Conservation (phyloP, 2,888 invertebrate genomes). For the Torymus auratus region DNA sequence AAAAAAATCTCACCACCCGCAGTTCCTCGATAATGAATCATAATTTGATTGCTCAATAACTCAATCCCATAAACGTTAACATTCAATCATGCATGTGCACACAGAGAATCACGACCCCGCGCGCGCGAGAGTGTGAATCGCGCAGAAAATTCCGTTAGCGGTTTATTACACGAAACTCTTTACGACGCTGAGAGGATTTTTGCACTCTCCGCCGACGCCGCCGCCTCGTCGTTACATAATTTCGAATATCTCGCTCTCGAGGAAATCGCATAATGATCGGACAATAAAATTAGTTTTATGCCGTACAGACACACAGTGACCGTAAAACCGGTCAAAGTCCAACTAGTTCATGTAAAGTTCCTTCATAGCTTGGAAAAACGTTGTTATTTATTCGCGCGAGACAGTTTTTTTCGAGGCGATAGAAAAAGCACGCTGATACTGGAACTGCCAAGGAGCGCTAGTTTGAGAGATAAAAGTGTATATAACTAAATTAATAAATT, state of each 20-base stretch:
- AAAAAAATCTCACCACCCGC: neutral
- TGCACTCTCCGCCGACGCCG: no score
- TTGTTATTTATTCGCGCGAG: no score
- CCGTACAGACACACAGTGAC: neutral
- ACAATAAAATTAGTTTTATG: constrained; percentile 35
- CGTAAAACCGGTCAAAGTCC: neutral
- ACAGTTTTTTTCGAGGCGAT: no score
- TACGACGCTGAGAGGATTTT: constrained; percentile 36
- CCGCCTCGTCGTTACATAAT: constrained; percentile 15
- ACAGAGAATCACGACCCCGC: neutral
- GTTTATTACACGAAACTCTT: constrained; percentile 49
- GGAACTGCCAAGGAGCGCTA: no score
- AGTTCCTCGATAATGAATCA: constrained; percentile 23
- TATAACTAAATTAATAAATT: no score
- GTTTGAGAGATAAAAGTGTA: no score
- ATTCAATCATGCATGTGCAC: constrained; percentile 3
- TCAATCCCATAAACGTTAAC: constrained; percentile 36
- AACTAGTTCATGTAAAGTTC: no score
- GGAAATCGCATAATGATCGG: constrained; percentile 14
- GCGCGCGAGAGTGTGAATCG: neutral
- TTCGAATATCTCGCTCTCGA: neutral
- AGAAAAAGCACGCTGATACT: no score
- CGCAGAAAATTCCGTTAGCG: constrained; percentile 36
- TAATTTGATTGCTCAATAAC: constrained; percentile 50
- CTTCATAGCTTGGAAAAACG: no score